Percentiles rank a stretch among this genome's conserved stretches.
Conservation (phyloP, 2,113 vertebrate species). For the Lota lota region DNA sequence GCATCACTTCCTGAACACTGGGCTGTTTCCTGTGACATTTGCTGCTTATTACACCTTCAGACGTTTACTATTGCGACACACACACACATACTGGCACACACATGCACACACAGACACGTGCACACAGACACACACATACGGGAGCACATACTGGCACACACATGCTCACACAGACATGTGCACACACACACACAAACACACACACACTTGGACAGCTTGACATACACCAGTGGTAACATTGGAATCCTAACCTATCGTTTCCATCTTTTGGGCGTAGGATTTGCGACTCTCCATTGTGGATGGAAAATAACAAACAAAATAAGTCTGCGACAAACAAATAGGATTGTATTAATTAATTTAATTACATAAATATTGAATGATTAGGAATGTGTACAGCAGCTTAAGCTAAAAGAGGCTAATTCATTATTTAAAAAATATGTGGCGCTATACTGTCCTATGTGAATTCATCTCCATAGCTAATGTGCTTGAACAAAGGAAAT, state of each 20-base stretch:
- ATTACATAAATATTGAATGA: background rate
- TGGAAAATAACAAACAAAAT: conserved; percentile 76
- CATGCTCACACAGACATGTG: too few species aligned
- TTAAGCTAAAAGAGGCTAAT: too few species aligned
- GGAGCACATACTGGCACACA: too few species aligned
- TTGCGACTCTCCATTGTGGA: conserved; percentile 78
- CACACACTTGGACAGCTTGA: conserved; percentile 54
- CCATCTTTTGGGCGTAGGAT: conserved; percentile 72
- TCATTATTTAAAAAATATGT: too few species aligned
- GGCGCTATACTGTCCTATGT: background rate
- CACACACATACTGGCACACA: conserved; percentile 37
- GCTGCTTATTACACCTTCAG: conserved; percentile 91
- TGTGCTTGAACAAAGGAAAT: conserved; percentile 16
- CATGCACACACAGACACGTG: too few species aligned
- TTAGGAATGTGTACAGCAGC: too few species aligned
- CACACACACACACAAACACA: too few species aligned
- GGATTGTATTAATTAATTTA: background rate
- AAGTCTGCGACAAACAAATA: conserved; percentile 42
- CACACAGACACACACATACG: too few species aligned
- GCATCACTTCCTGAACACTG: conserved; percentile 86
- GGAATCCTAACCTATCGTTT: conserved; percentile 75
- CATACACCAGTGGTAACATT: conserved; percentile 76
- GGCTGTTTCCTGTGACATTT: conserved; percentile 96
- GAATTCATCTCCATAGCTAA: background rate
- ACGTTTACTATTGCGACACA: conserved; percentile 78